phyloP scores from a whole-genome alignment of 1,140 invertebrate genomes.

The Probaryconus sp. region DNA sequence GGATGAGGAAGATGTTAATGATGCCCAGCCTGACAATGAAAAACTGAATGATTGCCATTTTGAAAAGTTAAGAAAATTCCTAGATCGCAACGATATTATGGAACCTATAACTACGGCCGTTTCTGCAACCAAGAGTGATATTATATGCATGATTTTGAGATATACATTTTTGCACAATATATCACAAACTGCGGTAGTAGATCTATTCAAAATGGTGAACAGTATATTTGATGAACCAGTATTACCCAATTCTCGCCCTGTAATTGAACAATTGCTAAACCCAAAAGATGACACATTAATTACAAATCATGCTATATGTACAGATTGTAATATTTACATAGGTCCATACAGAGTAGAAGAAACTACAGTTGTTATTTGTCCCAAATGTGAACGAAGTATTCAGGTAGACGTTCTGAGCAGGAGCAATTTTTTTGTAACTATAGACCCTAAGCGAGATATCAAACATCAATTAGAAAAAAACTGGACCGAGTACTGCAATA shows the following conservation, averaged over 20 bases:
- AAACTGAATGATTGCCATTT: too few species aligned
- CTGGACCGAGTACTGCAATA: conserved; percentile 7
- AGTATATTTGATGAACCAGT: conserved; percentile 18
- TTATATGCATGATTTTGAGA: conserved; percentile 5
- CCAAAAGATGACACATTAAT: neutral
- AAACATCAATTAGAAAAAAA: conserved; percentile 15
- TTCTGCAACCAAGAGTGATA: too few species aligned
- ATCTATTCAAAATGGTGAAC: conserved; percentile 34
- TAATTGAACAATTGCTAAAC: conserved; percentile 32
- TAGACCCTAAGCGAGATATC: conserved; percentile 18
- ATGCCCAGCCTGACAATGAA: too few species aligned
- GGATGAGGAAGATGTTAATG: too few species aligned
- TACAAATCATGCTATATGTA: conserved; percentile 29
- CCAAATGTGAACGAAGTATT: conserved; percentile 10
- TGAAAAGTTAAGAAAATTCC: too few species aligned
- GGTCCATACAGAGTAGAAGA: conserved; percentile 2
- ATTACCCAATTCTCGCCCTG: conserved; percentile 16
- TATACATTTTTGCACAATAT: neutral
- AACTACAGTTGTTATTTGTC: conserved; percentile 2
- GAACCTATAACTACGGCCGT: too few species aligned
- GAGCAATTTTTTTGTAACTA: conserved; percentile 36
- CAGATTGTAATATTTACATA: conserved; percentile 24
- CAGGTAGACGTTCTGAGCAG: conserved; percentile 16
- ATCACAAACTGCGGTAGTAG: neutral
- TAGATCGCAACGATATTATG: too few species aligned